A percentile compares a stretch with the other conserved stretches of the same genome.
phyloP scores from a whole-genome alignment of 2,888 invertebrate species.

The Tachystola acroxantha region DNA sequence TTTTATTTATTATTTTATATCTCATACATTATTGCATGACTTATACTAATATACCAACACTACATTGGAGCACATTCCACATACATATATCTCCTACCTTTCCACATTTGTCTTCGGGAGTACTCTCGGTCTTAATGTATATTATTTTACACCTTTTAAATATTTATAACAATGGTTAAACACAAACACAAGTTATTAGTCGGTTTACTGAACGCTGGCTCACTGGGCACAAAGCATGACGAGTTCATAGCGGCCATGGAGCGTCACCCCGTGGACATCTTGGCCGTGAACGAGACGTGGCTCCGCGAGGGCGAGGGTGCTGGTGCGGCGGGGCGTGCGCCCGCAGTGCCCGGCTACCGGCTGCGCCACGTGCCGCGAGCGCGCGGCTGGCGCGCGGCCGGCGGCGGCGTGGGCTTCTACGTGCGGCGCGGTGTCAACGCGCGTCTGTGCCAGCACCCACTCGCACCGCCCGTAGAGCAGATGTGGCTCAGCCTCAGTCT shows the following conservation, averaged over 20 bases:
- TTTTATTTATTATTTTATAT: too few species aligned
- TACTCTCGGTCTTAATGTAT: too few species aligned
- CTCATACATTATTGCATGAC: too few species aligned
- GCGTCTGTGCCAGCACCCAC: background rate
- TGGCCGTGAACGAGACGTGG: background rate
- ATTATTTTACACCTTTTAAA: too few species aligned
- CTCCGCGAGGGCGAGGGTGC: background rate
- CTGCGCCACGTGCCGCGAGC: background rate
- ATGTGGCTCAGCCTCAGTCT: background rate
- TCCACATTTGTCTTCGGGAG: too few species aligned
- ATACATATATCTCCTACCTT: too few species aligned
- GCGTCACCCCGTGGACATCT: background rate
- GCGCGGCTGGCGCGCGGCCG: background rate
- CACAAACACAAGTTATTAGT: background rate
- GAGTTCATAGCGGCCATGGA: too few species aligned
- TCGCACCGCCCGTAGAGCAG: background rate
- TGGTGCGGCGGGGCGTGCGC: background rate
- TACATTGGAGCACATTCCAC: too few species aligned
- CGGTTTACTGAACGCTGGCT: background rate
- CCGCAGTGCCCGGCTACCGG: background rate
- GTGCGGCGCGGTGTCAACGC: background rate
- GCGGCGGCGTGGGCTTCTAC: background rate
- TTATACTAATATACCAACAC: too few species aligned
- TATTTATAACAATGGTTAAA: too few species aligned
- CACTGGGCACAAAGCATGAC: background rate